Evolutionary conservation across 92 coral and sea anemone species (phyloP), one percentile per base, ranked within the genome.

Genomic region (Meandrina meandrites): DNA sequence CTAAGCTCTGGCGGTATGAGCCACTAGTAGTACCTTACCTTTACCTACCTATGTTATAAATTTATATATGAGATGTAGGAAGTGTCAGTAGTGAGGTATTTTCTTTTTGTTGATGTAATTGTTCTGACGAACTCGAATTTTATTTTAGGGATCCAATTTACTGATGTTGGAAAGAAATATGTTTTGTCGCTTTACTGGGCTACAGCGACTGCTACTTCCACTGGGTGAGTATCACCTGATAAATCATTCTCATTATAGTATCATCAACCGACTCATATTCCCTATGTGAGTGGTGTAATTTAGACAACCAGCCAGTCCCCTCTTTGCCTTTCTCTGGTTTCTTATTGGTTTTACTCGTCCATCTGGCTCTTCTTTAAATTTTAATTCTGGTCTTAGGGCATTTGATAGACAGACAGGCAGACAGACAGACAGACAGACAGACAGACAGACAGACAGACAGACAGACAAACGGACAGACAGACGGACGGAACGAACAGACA

Each of bases 181-280:
- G 81, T 91, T 30, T 17, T 85, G 53, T 86, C 94, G 9, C 80
- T 94, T 12, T 94, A 94, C 88, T 94, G 98, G 98, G 98, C 98
- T 0, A 91, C 98, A 9, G 98, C 98, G 27, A 94, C 98, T 0
- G 96, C 96, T 27, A 93, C 98, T 7, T 93, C 96, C 1, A 94
- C 98, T 24, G 98, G 98, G 98, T 94, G 36, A 89, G 96, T 32
- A 31, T 66, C 3, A 66, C 16, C 11, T 22, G 69, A 62, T 8
- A 57, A 57, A 57, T 57, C 22, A 57, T 57, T 56, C 62, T 1
- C 21, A 56, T 12, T 48, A 48, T 48, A 12, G 53, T 1, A 9
- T 48, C 14, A 1, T 9, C 9, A 12, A 8, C 53, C n/a, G n/a
- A n/a, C n/a, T n/a, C n/a, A n/a, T n/a, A n/a, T n/a, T n/a, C n/a